These are phyloP conservation scores for Larimichthys polyactis DNA, from an alignment of 2,113 vertebrate species.

Conservation along the genomic window DNA sequence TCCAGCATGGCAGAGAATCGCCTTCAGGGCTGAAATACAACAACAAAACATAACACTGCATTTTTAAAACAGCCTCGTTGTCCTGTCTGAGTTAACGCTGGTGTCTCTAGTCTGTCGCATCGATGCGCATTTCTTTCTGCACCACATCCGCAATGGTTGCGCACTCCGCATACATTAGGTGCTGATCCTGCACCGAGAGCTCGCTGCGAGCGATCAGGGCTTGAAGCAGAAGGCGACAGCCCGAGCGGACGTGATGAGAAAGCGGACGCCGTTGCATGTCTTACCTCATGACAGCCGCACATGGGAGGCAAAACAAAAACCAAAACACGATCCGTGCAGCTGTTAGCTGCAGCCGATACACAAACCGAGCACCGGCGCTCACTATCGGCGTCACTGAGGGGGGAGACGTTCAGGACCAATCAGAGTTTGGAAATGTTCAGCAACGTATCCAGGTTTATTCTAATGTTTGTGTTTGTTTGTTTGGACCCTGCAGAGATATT, in stretches of 20 bases:
- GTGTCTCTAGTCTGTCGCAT: constrained; percentile 74
- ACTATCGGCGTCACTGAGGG: constrained; percentile 72
- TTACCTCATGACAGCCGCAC: constrained; percentile 70
- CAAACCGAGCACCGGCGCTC: constrained; percentile 76
- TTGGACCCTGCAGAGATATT: too few relatives aligned
- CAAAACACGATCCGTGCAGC: constrained; percentile 67
- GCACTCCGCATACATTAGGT: constrained; percentile 84
- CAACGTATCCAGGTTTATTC: too few relatives aligned
- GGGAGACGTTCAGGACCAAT: constrained; percentile 39
- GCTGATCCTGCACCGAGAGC: constrained; percentile 66
- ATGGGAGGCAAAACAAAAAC: constrained; percentile 55
- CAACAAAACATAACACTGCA: constrained; percentile 51
- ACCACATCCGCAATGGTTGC: constrained; percentile 86
- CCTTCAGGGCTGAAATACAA: constrained; percentile 66
- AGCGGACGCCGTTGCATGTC: constrained; percentile 24
- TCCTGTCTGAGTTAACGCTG: background rate
- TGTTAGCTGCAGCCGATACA: constrained; percentile 76
- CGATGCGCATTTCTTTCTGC: constrained; percentile 83
- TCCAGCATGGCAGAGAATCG: constrained; percentile 50
- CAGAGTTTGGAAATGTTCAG: background rate
- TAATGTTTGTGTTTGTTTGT: too few relatives aligned
- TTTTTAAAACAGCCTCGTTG: background rate
- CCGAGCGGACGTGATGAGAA: background rate
- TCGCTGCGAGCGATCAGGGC: constrained; percentile 62
- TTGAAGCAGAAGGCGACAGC: background rate